A percentile compares a stretch with the other conserved stretches of the same genome.
Conservation (phyloP, 2,797 vertebrate genomes). For the Antrozous pallidus region DNA sequence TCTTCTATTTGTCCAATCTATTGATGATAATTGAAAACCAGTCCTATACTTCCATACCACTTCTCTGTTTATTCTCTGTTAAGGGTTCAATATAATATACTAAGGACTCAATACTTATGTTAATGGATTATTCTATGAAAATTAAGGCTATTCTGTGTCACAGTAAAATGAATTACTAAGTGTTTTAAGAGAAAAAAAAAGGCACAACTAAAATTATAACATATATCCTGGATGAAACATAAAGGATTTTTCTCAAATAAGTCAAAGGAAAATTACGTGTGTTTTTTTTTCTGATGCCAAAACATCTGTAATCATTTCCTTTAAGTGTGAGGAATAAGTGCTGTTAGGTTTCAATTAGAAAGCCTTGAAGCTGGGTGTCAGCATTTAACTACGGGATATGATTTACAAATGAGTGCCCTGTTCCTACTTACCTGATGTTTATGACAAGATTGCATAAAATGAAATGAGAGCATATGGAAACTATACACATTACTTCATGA, state of each 20-base stretch:
- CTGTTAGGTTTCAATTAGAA: conserved; percentile 13
- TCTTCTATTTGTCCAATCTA: neutral
- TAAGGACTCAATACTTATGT: neutral
- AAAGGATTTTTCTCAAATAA: conserved; percentile 33
- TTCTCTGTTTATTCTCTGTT: neutral
- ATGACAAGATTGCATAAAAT: conserved; percentile 50
- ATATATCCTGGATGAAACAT: conserved; percentile 26
- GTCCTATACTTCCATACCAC: neutral
- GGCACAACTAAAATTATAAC: conserved; percentile 34
- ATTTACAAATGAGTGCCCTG: conserved; percentile 33
- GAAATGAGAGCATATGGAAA: conserved; percentile 57
- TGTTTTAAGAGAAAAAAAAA: conserved; percentile 1
- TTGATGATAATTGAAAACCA: neutral
- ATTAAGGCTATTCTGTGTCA: neutral
- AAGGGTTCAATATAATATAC: neutral
- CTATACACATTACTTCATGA: conserved; percentile 17
- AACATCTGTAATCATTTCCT: conserved; percentile 20
- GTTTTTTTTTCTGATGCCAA: conserved; percentile 15
- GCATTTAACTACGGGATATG: conserved; percentile 4
- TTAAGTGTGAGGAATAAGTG: neutral
- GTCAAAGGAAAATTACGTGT: neutral
- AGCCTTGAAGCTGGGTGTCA: neutral
- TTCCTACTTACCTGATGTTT: conserved; percentile 55
- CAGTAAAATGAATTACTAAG: neutral
- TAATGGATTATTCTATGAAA: neutral